Percentiles rank a stretch among this genome's conserved stretches.
These are phyloP conservation scores for Melanotaenia trifasciata DNA, from an alignment of 2,797 vertebrate genomes.

Conservation along the genomic window DNA sequence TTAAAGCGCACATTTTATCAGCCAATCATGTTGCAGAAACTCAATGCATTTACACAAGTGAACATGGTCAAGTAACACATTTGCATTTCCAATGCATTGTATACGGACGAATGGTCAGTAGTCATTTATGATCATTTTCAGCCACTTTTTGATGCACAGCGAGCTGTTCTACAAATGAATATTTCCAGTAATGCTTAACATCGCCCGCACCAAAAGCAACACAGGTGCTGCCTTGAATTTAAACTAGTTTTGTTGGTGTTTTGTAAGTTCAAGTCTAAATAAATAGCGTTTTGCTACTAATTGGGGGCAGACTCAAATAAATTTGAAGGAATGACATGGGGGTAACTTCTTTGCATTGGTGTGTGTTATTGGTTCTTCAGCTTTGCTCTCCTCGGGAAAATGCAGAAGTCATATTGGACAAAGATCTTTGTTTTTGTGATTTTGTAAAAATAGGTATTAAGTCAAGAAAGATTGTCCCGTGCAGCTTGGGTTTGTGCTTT, in stretches of 20 bases:
- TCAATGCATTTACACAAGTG: background rate
- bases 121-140: background rate
- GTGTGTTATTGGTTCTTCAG: background rate
- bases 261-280: no score
- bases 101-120: background rate
- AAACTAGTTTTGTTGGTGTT: background rate
- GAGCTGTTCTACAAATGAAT: no score
- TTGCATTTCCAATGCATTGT: background rate
- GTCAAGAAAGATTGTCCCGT: background rate
- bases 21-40: conserved; percentile 5
- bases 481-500: background rate
- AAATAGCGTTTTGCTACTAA: background rate
- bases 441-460: background rate
- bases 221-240: background rate
- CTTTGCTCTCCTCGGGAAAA: background rate
- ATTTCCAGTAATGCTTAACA: no score
- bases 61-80: background rate
- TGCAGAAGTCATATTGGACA: background rate
- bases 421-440: background rate
- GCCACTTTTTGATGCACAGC: background rate
- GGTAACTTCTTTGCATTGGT: background rate
- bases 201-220: background rate
- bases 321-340: background rate
- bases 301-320: background rate
- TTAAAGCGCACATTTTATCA: background rate